Evolutionary conservation across 2,888 invertebrate species (phyloP), one percentile per base, ranked within the genome.

Genomic region (Smittia sp.): DNA sequence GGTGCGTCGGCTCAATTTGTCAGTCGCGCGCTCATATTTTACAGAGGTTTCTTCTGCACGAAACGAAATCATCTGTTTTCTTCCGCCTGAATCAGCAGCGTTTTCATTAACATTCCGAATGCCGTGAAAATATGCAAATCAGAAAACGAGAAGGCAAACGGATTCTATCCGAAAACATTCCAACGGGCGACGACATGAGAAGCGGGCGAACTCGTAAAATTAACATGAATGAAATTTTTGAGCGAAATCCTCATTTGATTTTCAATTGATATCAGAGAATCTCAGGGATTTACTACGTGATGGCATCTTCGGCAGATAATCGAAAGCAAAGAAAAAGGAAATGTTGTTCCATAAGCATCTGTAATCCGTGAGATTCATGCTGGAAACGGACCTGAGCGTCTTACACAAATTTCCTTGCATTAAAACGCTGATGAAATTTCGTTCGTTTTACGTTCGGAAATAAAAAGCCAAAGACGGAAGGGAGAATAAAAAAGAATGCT

Each of bases 51-150:
- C 38, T 38, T 6, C 38, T 38, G n/a, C n/a, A 1, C 52, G 52
- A 52, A 52, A n/a, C n/a, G 38, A 38, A 15, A 38, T 67, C 41
- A 67, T 68, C 68, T 24, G 13, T 18, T 38, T 32, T 32, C 58
- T 58, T 58, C 15, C 65, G n/a, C 38, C 32, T 7, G 13, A 22
- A 24, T 39, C 22, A 18, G 15, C 13, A 69, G 69, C 25, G 52
- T 41, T 69, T 69, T 69, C 69, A 69, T 69, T 69, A 69, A 69
- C 69, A 69, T 69, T 69, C 69, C 69, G 32, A 52, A 54, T 18
- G 15, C 52, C 25, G 38, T 66, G n/a, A 69, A 69, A 69, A 69
- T 69, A 69, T 69, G 52, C 69, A 69, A 69, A 69, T 69, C 69
- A 52, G 52, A 54, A 27, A 15, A 41, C 20, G 22, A 41, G 20